Conservation (phyloP, 35 echinoderm and acorn worm genomes). For the Lytechinus variegatus region DNA sequence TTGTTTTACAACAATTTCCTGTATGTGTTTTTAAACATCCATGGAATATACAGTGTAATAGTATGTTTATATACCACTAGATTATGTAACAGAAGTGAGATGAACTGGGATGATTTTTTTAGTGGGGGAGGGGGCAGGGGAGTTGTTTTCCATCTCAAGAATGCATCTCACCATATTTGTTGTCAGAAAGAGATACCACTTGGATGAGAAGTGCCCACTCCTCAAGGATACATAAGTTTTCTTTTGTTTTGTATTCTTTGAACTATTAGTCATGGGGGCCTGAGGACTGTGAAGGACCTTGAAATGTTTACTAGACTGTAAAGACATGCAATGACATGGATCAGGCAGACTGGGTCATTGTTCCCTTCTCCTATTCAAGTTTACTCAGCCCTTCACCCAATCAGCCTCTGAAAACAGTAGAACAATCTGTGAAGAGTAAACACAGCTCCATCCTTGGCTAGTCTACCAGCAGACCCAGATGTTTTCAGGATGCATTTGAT, state of each 20-base stretch:
- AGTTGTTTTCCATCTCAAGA: background rate
- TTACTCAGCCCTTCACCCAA: background rate
- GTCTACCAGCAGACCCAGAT: background rate
- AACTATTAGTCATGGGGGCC: background rate
- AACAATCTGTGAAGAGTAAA: background rate
- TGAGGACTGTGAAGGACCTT: background rate
- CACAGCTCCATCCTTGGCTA: background rate
- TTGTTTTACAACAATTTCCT: too few relatives aligned
- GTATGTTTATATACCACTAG: too few relatives aligned
- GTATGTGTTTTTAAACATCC: too few relatives aligned
- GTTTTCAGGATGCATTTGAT: background rate
- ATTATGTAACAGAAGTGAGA: too few relatives aligned
- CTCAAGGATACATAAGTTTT: background rate
- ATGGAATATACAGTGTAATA: too few relatives aligned
- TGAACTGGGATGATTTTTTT: too few relatives aligned
- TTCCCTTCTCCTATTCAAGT: background rate
- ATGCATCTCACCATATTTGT: background rate
- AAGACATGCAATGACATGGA: background rate
- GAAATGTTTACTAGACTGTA: background rate
- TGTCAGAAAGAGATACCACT: too few relatives aligned
- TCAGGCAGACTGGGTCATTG: background rate
- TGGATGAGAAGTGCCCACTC: background rate
- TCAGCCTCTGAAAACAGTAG: conserved; percentile 17
- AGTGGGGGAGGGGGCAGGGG: too few relatives aligned
- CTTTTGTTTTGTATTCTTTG: conserved; percentile 6